These are phyloP conservation scores for Orthonychiurus folsomi DNA, from an alignment of 2,888 invertebrate genomes.

Conservation along the genomic window DNA sequence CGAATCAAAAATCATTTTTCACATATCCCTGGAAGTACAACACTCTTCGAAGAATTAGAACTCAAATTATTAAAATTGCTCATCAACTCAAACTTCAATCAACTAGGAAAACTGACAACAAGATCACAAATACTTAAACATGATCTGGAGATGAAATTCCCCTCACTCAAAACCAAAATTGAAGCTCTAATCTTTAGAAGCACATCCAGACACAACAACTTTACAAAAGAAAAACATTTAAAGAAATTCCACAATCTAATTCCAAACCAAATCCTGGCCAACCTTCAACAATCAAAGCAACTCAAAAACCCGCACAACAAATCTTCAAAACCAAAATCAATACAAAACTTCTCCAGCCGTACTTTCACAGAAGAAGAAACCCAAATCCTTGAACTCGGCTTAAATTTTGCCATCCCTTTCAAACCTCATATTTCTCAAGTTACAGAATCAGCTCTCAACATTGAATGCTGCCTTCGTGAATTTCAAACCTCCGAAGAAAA, in stretches of 20 bases:
- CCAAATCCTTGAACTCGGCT: not conserved
- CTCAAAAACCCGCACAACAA: not conserved
- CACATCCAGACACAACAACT: not conserved
- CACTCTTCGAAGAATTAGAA: not conserved
- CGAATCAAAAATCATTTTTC: not conserved
- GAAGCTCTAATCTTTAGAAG: not conserved
- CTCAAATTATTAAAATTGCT: not conserved
- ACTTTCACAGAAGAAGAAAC: not conserved
- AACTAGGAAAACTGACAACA: not conserved
- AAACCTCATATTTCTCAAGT: not conserved
- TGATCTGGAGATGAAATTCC: not conserved
- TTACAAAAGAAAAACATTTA: not conserved
- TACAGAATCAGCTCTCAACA: not conserved
- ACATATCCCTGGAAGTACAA: not conserved
- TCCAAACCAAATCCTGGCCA: too few species aligned
- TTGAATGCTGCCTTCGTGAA: not conserved
- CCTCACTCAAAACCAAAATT: not conserved
- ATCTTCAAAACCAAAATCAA: not conserved
- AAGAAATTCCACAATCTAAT: constrained; percentile 1
- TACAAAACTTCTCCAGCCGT: not conserved
- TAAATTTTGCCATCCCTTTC: not conserved
- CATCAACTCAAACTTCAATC: not conserved
- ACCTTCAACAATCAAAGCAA: not conserved
- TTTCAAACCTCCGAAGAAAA: not conserved
- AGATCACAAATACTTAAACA: not conserved